Base-by-base conservation (phyloP, 1,140 invertebrate genomes). In the Apis cerana region DNA sequence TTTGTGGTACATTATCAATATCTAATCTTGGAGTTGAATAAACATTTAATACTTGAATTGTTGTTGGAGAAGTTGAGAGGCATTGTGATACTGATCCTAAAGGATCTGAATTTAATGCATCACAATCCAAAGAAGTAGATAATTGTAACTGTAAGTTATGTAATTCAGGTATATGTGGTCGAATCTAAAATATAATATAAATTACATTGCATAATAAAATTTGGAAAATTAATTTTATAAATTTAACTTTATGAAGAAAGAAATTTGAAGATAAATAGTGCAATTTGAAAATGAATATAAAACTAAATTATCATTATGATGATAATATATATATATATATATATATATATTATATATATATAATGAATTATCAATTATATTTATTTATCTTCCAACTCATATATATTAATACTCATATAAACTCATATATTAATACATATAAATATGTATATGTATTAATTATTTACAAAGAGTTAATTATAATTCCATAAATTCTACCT, bases 91-190 rank as follows among this genome's bases (percentile, higher is more conserved):
- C 93, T 5, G 91, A 85, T 75, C 86, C 90, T 13, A 94, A 79
- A 11, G 93, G 93, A 88, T 94, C 94, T 56, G 89, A 70, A 52
- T 82, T 82, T 69, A 94, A 75, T 85, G 89, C 83, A 68, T 93
- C 93, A 77, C 93, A 94, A 76, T 94, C 92, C 64, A 94, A 80
- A 13, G 93, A 90, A 78, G 91, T 91, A 48, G 92, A 91, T 48
- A 93, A 64, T 81, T 94, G 93, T n/a, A 94, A 83, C 83, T 94
- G 94, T 67, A 94, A 90, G 89, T 94, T 94, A 74, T 93, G 94
- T 70, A 96, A 88, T 91, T 96, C 95, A 77, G 96, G 96, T 91
- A 95, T 96, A 75, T 96, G 95, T 43, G 96, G 96, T 76, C 96
- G 93, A 68, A 96, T 95, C 96, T 96, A 86, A 77, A 95, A 95